These are phyloP conservation scores for Varanus komodoensis DNA, from an alignment of 2,113 vertebrate genomes.

Conservation along the genomic window DNA sequence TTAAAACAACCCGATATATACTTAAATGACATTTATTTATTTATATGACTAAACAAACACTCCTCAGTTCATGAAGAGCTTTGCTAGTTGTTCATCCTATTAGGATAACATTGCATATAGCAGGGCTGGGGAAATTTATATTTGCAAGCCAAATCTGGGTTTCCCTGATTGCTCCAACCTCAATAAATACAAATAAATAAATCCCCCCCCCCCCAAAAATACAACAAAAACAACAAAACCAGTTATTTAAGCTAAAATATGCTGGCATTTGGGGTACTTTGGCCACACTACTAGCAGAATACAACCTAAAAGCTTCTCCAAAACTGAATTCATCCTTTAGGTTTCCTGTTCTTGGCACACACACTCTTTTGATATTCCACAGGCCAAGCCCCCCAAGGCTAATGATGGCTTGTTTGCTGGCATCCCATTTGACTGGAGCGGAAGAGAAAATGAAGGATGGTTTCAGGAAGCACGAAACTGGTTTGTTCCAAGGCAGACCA, in stretches of 20 bases:
- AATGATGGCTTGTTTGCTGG: background rate
- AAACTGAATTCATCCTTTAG: too few species aligned
- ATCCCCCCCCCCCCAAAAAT: too few species aligned
- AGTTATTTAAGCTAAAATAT: too few species aligned
- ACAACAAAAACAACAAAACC: too few species aligned
- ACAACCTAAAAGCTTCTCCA: too few species aligned
- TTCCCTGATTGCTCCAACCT: too few species aligned
- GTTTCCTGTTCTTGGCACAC: background rate
- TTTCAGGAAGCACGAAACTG: background rate
- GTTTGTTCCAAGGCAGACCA: too few species aligned
- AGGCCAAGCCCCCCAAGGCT: background rate
- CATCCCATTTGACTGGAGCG: background rate
- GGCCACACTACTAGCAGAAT: too few species aligned
- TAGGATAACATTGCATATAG: background rate
- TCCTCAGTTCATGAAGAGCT: background rate
- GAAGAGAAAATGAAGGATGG: background rate
- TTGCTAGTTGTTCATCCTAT: background rate
- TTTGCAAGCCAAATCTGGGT: too few species aligned
- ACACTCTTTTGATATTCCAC: background rate
- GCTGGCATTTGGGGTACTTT: too few species aligned
- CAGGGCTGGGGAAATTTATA: too few species aligned
- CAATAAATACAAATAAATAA: too few species aligned
- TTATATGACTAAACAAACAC: background rate
- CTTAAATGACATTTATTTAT: background rate
- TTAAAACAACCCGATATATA: background rate